Percentiles rank a stretch among this genome's conserved stretches.
These are phyloP conservation scores for Turritopsis rubra DNA, from an alignment of 30 jellyfish, hydroid and myxozoan genomes.

Conservation along the genomic window DNA sequence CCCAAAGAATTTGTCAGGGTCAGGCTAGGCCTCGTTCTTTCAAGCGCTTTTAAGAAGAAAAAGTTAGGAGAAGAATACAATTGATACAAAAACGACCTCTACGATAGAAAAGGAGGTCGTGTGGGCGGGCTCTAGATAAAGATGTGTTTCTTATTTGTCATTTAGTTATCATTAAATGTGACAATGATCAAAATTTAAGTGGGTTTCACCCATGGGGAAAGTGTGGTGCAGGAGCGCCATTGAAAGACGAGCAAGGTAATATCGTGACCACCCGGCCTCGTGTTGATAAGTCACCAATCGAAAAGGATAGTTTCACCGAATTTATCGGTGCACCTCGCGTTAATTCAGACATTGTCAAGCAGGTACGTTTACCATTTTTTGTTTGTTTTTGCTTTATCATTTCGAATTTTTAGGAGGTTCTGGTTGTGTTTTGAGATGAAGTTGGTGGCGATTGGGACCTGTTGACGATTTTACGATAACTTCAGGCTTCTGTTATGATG, in stretches of 20 bases:
- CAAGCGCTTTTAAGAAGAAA: no score
- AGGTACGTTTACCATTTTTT: constrained; percentile 25
- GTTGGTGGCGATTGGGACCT: not conserved
- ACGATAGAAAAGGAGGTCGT: no score
- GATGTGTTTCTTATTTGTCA: no score
- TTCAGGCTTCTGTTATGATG: not conserved
- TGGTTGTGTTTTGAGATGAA: not conserved
- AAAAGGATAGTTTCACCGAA: constrained; percentile 6
- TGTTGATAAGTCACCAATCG: not conserved
- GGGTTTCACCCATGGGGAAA: constrained; percentile 67
- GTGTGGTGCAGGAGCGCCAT: constrained; percentile 95
- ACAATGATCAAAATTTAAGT: not conserved
- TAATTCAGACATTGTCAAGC: constrained; percentile 74
- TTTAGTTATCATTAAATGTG: constrained; percentile 2
- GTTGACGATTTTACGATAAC: not conserved
- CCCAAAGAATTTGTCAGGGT: no score
- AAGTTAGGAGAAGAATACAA: no score
- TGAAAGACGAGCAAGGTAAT: constrained; percentile 55
- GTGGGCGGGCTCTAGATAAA: no score
- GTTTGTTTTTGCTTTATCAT: not conserved
- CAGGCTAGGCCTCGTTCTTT: no score
- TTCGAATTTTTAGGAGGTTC: not conserved
- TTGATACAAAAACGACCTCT: no score
- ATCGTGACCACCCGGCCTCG: not conserved
- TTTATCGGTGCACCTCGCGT: constrained; percentile 62